Base-by-base conservation (phyloP, 1,140 invertebrate species). In the Pseudomyrmex sp. region DNA sequence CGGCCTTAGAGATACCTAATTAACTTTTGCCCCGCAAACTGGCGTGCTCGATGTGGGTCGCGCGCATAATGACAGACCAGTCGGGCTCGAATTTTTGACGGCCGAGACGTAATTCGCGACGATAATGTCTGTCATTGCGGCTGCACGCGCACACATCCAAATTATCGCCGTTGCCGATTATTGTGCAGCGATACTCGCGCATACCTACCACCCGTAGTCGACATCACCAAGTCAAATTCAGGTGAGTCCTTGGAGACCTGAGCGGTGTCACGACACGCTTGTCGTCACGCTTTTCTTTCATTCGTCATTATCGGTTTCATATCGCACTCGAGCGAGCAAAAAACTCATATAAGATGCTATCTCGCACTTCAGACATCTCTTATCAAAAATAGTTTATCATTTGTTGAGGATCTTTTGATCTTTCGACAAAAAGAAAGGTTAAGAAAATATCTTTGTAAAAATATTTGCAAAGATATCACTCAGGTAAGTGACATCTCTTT, bases 31-130 rank as follows among this genome's bases (percentile, higher is more conserved):
- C 12, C 23, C 12, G 18, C 3, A 48, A 83, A 86, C 69, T 52
- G 48, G 62, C 18, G n/a, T 12, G 73, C 74, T 62, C 69, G 46
- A 48, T 50, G 44, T 72, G 18, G 73, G 66, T 84, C 80, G 56
- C 61, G 56, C 61, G 73, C 44, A 59, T 83, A 88, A 86, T 84
- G 26, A 84, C 35, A 26, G 70, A 69, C 26, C 23, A 15, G 26
- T 15, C 13, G 26, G 23, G n/a, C 70, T 46, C 35, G 82, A 72
- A 82, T 52, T 79, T 74, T 10, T 26, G n/a, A 54, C 46, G 44
- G 12, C 12, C 54, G 46, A 50, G 69, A 59, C 13, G 63, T 48
- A 35, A 76, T 76, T 72, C 52, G 8, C 13, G 12, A 12, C 59
- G 86, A 86, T 83, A 77, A 66, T 62, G 61, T 56, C 46, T 56